These are phyloP conservation scores for Myiopsitta monachus DNA, from an alignment of 2,113 vertebrate species.

Conservation along the genomic window DNA sequence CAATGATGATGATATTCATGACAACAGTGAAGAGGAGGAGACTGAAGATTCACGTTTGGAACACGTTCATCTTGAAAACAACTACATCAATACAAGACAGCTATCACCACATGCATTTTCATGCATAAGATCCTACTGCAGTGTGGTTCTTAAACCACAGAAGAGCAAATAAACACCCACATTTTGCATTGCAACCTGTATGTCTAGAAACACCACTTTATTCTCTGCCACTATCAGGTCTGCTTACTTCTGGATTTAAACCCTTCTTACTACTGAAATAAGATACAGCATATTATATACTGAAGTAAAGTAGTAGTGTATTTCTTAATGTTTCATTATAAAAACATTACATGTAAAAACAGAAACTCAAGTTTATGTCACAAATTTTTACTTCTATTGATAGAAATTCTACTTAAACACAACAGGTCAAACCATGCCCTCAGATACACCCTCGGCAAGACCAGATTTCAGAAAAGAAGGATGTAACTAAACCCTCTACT, in stretches of 20 bases:
- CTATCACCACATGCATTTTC: conserved; percentile 86
- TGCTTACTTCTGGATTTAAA: conserved; percentile 10
- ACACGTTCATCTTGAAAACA: conserved; percentile 90
- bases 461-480: background rate
- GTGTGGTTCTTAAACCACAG: conserved; percentile 89
- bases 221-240: background rate
- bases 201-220: conserved; percentile 1
- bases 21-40: conserved; percentile 35
- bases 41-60: conserved; percentile 82
- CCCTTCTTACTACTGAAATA: background rate
- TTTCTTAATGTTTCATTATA: background rate
- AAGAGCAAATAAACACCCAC: conserved; percentile 73
- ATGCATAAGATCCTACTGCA: conserved; percentile 88
- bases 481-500: background rate
- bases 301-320: background rate
- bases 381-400: background rate
- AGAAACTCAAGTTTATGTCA: background rate
- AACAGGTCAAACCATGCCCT: background rate
- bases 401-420: background rate
- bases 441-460: background rate
- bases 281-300: background rate
- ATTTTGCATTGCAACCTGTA: background rate
- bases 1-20: background rate
- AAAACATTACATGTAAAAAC: background rate
- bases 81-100: conserved; percentile 85